Evolutionary conservation across 2,888 invertebrate species (phyloP), one percentile per base, ranked within the genome.

Genomic region (Tenthredo mesomela): DNA sequence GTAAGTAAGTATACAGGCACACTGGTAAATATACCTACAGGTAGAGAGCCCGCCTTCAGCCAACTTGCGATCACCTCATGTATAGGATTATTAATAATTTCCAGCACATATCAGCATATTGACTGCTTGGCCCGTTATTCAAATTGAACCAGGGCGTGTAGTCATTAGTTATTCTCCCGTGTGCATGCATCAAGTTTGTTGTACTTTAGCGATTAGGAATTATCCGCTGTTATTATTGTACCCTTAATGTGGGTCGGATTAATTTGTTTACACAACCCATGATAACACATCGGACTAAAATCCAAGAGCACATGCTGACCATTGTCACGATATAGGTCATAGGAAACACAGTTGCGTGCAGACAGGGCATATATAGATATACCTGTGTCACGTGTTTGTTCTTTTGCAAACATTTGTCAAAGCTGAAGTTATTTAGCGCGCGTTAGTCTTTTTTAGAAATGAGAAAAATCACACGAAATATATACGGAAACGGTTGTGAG

Each of bases 31-130:
- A 25, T 43, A 71, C n/a, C n/a, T n/a, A n/a, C 18, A 71, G 21
- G 37, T 9, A 43, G 67, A 43, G 67, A 67, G 43, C 25, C 40
- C 40, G 43, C 37, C 21, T 29, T 9, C n/a, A 6, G 21, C 43
- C 3, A n/a, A 7, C 25, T 73, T 25, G 9, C 71, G 40, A 43
- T 43, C 71, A 25, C 71, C 7, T 40, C 43, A 18, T n/a, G 12
- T 73, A 43, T 3, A 21, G 21, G 21, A 73, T 43, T 12, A 43
- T 73, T 1, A 73, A 73, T 73, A 73, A 43, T 73, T 73, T 73
- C 33, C 33, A 33, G 29, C 33, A 33, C 33, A 33, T 15, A 33
- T 65, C 21, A 10, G 33, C 18, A 15, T 5, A 67, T 25, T 25
- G 61, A 25, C 61, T 61, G 25, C 61, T 12, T 12, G 25, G 25